These are phyloP conservation scores for Mythimna vitellina DNA, from an alignment of 2,888 invertebrate genomes.

Conservation along the genomic window DNA sequence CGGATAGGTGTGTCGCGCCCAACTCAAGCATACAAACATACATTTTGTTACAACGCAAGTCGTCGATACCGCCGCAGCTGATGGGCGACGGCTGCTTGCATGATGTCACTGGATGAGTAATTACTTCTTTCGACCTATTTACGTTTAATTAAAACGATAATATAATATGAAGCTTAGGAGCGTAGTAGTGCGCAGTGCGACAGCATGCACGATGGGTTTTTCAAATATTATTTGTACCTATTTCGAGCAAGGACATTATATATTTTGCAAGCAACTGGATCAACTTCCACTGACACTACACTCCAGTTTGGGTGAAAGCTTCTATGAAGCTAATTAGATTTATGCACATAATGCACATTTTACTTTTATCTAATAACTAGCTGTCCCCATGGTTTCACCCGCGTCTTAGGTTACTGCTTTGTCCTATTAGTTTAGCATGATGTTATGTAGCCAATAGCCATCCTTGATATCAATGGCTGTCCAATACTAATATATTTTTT, in stretches of 20 bases:
- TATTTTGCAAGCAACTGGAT: not conserved
- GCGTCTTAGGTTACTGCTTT: no score
- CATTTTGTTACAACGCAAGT: conserved; percentile 21
- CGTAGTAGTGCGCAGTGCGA: conserved; percentile 6
- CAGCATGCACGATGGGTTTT: conserved; percentile 2
- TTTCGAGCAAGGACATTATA: conserved; percentile 52
- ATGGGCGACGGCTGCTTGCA: conserved; percentile 58
- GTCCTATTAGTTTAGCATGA: no score
- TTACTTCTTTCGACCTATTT: conserved; percentile 56
- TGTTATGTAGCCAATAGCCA: no score
- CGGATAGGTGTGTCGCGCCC: conserved; percentile 5
- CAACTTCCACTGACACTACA: not conserved
- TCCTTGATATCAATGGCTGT: no score
- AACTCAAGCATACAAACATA: not conserved
- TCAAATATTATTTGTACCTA: conserved; percentile 15
- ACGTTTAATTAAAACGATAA: conserved; percentile 11
- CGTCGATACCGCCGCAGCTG: conserved; percentile 52
- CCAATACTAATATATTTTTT: no score
- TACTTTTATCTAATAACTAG: no score
- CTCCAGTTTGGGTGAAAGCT: not conserved
- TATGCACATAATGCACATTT: not conserved
- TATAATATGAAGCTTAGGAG: conserved; percentile 1
- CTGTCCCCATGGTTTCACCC: no score
- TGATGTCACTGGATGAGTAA: conserved; percentile 75
- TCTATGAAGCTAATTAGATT: not conserved